These are phyloP conservation scores for Peucedramus taeniatus DNA, from an alignment of 2,113 vertebrate genomes.

Conservation along the genomic window DNA sequence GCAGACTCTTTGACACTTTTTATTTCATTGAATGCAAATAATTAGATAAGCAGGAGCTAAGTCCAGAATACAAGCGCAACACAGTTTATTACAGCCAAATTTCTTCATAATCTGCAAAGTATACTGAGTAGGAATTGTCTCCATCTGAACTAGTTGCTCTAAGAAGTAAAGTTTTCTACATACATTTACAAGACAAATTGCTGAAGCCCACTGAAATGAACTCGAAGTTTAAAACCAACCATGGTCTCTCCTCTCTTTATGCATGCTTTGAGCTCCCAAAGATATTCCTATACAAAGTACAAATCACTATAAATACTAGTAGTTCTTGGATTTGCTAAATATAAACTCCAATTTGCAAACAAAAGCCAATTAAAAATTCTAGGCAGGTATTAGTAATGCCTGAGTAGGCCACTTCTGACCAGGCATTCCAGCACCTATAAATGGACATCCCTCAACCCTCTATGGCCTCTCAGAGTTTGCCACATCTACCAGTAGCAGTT, in stretches of 20 bases:
- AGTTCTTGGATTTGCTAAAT: background rate
- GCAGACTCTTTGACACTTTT: background rate
- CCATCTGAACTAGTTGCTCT: background rate
- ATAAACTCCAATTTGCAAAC: background rate
- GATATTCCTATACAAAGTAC: background rate
- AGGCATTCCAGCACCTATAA: background rate
- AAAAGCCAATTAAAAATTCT: background rate
- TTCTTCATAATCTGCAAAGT: background rate
- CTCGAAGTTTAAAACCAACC: background rate
- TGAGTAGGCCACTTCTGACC: background rate
- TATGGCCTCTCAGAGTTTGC: background rate
- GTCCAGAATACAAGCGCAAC: background rate
- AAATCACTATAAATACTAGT: background rate
- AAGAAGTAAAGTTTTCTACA: background rate
- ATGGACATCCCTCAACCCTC: background rate
- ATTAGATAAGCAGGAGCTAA: background rate
- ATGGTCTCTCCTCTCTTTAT: background rate
- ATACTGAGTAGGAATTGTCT: background rate
- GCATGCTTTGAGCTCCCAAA: background rate
- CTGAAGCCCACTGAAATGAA: background rate
- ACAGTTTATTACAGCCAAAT: background rate
- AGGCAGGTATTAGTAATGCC: background rate
- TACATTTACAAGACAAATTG: background rate
- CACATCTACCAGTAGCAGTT: background rate
- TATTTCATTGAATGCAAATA: background rate